Evolutionary conservation across 1,140 invertebrate species (phyloP), one percentile per base, ranked within the genome.

Genomic region (Pollicipes pollicipes): DNA sequence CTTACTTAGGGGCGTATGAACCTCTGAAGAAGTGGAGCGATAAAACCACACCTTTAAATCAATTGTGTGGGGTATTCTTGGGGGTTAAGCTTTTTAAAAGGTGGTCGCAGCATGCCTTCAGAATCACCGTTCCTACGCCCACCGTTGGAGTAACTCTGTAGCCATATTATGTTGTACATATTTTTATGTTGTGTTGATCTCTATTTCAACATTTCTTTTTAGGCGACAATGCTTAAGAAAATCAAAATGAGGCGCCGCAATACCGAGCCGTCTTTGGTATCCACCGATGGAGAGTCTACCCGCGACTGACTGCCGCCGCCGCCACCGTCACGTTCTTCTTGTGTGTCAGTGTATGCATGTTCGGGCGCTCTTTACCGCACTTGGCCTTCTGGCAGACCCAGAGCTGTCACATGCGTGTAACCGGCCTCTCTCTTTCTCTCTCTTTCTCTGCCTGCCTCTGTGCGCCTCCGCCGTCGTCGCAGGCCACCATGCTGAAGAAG

Each of bases 151-250:
- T n/a, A n/a, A n/a, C n/a, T n/a, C n/a, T n/a, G n/a, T n/a, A n/a
- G n/a, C n/a, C n/a, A n/a, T 73, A 30, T 67, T 73, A 32, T 67
- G 30, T 73, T 71, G n/a, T 58, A 68, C 27, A 26, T 71, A 28
- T 29, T 70, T 58, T 35, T 8, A 21, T 24, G 67, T 72, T 68
- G 16, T 30, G 31, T 68, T 64, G 37, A 63, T 28, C 68, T 68
- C 35, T 69, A 63, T 63, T 69, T 58, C n/a, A 68, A 70, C 74
- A 70, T 70, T 74, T 74, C 70, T 72, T 75, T 74, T 74, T 79
- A 86, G 87, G 89, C 89, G 80, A 90, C 88, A 79, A 91, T 91
- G 88, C 86, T 95, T 84, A 92, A 93, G 88, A 93, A 94, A 88
- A 93, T 86, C 84, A 95, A 95, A 86, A 92, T 93, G 84, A 93